Percentiles rank a stretch among this genome's conserved stretches.
phyloP scores from a whole-genome alignment of 2,797 vertebrate genomes.

The Arctocebus calabarensis region DNA sequence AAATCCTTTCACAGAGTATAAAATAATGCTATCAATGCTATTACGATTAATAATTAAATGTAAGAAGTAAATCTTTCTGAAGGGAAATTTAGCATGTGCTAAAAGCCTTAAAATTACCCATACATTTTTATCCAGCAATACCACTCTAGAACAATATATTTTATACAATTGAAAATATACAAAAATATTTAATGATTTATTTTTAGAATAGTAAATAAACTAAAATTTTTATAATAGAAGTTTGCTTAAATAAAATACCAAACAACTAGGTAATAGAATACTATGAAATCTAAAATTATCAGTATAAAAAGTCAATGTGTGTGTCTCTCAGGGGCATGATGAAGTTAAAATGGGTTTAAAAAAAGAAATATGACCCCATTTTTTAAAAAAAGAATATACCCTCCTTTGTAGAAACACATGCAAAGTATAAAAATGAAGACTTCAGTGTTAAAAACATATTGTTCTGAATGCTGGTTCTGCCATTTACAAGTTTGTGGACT shows the following conservation, averaged over 20 bases:
- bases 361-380: not conserved
- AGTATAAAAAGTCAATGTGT: not conserved
- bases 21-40: not conserved
- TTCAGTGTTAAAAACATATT: not conserved
- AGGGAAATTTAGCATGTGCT: not conserved
- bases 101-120: not conserved
- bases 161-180: not conserved
- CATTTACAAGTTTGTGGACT: not conserved
- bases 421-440: not conserved
- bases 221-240: not conserved
- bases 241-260: constrained; percentile 37
- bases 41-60: not conserved
- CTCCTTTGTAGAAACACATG: not conserved
- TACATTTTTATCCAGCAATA: not conserved
- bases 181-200: constrained; percentile 15
- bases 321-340: not conserved
- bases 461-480: not conserved
- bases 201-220: constrained; percentile 33
- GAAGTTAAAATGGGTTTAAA: not conserved
- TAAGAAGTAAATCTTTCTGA: constrained; percentile 23
- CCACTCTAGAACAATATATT: not conserved
- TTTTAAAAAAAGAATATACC: not conserved
- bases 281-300: not conserved
- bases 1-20: not conserved
- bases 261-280: not conserved